phyloP scores from a whole-genome alignment of 2,888 invertebrate genomes.

The Lapara coniferarum region DNA sequence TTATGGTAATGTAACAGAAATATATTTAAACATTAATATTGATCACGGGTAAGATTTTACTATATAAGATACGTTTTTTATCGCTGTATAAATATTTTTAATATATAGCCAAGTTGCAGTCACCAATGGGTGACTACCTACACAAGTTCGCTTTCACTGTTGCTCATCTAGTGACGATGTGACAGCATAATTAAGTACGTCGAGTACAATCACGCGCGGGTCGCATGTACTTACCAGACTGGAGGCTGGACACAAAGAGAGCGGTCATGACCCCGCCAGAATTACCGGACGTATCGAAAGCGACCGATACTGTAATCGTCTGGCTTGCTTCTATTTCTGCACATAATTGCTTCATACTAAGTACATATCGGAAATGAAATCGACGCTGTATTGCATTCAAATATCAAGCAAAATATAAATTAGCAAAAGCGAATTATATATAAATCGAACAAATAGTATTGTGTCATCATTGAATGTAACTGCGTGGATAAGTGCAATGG shows the following conservation, averaged over 20 bases:
- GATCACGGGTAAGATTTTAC: too few relatives aligned
- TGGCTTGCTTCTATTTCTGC: slow-evolving; percentile 35
- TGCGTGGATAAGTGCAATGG: slow-evolving; percentile 42
- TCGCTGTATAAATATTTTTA: not conserved
- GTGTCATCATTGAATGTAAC: slow-evolving; percentile 16
- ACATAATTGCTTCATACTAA: not conserved
- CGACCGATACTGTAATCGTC: slow-evolving; percentile 59
- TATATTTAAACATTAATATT: not conserved
- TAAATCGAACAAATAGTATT: slow-evolving; percentile 29
- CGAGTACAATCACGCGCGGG: slow-evolving; percentile 74
- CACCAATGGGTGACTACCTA: not conserved
- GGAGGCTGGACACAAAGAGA: slow-evolving; percentile 71
- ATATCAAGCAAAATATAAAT: not conserved
- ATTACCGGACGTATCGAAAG: slow-evolving; percentile 81
- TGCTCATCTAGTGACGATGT: slow-evolving; percentile 76
- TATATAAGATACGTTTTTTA: too few relatives aligned
- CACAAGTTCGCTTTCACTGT: slow-evolving; percentile 74
- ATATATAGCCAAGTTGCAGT: not conserved
- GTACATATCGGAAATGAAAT: not conserved
- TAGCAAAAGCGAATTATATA: slow-evolving; percentile 4
- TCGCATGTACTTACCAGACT: slow-evolving; percentile 62
- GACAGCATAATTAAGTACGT: slow-evolving; percentile 82
- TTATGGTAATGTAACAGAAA: not conserved
- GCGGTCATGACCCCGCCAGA: slow-evolving; percentile 74
- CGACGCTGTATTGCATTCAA: not conserved